These are phyloP conservation scores for Tenualosa ilisha DNA, from an alignment of 2,797 vertebrate genomes.

Conservation along the genomic window DNA sequence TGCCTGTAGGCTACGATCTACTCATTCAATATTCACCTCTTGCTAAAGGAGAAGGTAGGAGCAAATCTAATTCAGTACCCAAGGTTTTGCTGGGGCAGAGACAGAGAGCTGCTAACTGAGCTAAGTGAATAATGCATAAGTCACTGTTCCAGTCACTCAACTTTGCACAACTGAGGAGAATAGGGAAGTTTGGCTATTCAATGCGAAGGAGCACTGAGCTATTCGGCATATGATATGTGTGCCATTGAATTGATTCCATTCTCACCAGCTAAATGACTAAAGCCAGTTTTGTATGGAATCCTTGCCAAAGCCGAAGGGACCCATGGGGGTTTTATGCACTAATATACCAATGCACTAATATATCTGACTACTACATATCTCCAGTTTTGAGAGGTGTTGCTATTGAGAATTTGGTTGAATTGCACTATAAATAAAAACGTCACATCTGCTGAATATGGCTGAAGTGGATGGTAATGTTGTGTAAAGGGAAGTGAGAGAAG, in stretches of 20 bases:
- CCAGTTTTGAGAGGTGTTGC: neutral
- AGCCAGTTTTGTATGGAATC: neutral
- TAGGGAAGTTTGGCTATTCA: neutral
- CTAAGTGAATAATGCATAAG: neutral
- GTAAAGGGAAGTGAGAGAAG: neutral
- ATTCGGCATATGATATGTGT: neutral
- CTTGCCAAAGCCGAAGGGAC: neutral
- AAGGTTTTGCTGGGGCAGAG: neutral
- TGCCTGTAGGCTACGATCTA: neutral
- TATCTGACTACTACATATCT: neutral
- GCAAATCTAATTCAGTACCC: neutral
- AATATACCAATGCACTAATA: no score
- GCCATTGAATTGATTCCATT: neutral
- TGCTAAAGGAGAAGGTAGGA: neutral
- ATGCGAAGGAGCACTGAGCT: neutral
- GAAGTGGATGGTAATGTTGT: neutral
- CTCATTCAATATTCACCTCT: neutral
- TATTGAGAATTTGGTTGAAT: neutral
- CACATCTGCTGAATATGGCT: neutral
- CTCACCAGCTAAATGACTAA: neutral
- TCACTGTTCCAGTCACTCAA: neutral
- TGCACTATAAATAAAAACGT: neutral
- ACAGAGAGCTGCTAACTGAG: neutral
- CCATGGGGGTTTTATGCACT: neutral
- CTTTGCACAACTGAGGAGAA: neutral